These are phyloP conservation scores for Sebastolobus alascanus DNA, from an alignment of 2,797 vertebrate species.

Conservation along the genomic window DNA sequence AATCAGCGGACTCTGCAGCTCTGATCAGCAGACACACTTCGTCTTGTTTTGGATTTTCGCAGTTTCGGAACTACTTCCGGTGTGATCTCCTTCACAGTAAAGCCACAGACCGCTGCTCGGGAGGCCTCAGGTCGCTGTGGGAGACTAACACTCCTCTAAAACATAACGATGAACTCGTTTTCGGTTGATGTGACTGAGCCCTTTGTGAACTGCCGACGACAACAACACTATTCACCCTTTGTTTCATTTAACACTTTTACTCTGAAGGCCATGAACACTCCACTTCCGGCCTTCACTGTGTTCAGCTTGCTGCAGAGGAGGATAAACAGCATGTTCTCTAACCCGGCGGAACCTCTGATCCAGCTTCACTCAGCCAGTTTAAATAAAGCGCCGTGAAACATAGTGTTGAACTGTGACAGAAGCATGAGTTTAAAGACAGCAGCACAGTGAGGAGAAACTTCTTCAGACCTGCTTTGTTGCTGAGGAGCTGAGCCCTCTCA, in stretches of 20 bases:
- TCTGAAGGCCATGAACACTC: neutral
- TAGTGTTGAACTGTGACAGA: neutral
- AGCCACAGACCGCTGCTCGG: neutral
- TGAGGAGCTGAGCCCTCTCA: conserved; percentile 1
- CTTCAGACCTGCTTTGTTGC: conserved; percentile 8
- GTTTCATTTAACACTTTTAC: neutral
- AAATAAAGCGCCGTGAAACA: neutral
- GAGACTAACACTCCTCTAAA: neutral
- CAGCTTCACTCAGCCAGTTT: neutral
- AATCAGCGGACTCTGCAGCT: too few species aligned
- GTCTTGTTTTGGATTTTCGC: neutral
- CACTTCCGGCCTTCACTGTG: neutral
- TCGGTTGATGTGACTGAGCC: neutral
- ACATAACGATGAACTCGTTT: neutral
- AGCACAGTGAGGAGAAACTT: neutral
- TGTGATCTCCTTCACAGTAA: neutral
- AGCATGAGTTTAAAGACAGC: neutral
- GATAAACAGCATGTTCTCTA: neutral
- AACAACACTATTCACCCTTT: neutral
- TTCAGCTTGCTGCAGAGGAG: neutral
- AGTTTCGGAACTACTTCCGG: neutral
- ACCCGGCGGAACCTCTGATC: neutral
- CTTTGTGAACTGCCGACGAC: neutral
- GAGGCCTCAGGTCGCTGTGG: neutral
- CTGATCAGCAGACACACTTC: neutral